Evolutionary conservation across 2,888 invertebrate species (phyloP).

Genomic region (Meganola albula): DNA sequence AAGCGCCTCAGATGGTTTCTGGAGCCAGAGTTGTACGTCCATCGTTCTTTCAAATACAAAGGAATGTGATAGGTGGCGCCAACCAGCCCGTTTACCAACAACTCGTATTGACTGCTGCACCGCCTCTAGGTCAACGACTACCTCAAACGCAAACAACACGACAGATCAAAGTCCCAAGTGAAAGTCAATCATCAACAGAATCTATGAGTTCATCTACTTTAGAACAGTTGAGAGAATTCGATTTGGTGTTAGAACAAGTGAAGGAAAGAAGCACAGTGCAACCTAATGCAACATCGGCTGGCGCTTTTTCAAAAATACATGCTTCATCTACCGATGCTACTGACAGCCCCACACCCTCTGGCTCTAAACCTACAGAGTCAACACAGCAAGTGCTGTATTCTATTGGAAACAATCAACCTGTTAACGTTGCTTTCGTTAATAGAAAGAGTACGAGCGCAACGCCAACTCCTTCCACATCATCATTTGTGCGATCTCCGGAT

Average conservation of each 20-base stretch:
- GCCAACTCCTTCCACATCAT: slow-evolving; percentile 49
- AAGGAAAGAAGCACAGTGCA: slow-evolving; percentile 85
- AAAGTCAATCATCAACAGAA: slow-evolving; percentile 62
- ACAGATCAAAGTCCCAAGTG: slow-evolving; percentile 46
- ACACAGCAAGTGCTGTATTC: slow-evolving; percentile 59
- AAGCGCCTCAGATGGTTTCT: slow-evolving; percentile 74
- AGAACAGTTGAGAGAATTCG: slow-evolving; percentile 87
- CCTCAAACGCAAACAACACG: slow-evolving; percentile 49
- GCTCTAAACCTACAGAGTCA: slow-evolving; percentile 29
- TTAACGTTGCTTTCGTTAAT: slow-evolving; percentile 64
- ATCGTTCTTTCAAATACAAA: slow-evolving; percentile 78
- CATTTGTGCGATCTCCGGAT: slow-evolving; percentile 61
- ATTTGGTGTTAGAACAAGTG: slow-evolving; percentile 88
- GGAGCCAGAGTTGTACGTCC: slow-evolving; percentile 76
- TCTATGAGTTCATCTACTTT: slow-evolving; percentile 86
- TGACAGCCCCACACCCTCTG: slow-evolving; percentile 39
- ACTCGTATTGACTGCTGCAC: slow-evolving; percentile 67
- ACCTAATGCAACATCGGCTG: slow-evolving; percentile 48
- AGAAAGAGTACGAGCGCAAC: slow-evolving; percentile 55
- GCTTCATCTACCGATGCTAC: slow-evolving; percentile 45
- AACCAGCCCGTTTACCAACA: slow-evolving; percentile 75
- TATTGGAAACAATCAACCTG: slow-evolving; percentile 51
- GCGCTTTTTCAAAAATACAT: slow-evolving; percentile 40
- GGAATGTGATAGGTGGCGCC: slow-evolving; percentile 77
- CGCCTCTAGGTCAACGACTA: slow-evolving; percentile 60